These are phyloP conservation scores for Lophura swinhoii DNA, from an alignment of 2,797 vertebrate species.

Conservation along the genomic window DNA sequence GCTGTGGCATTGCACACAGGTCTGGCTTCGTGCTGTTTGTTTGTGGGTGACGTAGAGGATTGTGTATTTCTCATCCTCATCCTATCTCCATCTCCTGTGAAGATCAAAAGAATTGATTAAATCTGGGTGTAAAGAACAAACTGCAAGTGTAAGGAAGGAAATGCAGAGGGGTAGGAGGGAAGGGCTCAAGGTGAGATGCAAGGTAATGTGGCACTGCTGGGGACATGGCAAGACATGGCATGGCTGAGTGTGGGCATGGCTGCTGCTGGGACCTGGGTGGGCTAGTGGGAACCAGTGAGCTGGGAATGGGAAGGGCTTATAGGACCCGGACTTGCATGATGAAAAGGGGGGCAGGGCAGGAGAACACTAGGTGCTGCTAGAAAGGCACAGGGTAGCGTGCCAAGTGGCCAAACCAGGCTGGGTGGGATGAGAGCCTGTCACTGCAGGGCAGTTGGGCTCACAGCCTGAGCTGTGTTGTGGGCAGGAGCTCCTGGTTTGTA, in stretches of 20 bases:
- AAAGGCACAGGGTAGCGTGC: neutral
- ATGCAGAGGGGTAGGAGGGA: neutral
- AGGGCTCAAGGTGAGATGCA: neutral
- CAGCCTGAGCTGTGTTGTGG: accelerated
- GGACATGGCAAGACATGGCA: neutral
- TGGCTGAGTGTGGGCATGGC: neutral
- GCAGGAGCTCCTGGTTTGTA: accelerated
- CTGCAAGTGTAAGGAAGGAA: neutral
- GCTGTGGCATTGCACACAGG: neutral
- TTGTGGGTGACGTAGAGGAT: neutral
- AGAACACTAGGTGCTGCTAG: neutral
- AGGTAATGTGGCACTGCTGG: accelerated
- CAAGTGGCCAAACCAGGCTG: neutral
- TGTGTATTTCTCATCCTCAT: neutral
- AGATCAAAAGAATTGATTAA: neutral
- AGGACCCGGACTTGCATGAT: accelerated
- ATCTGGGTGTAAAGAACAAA: neutral
- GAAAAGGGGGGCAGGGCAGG: neutral
- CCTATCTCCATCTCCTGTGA: neutral
- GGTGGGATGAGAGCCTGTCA: neutral
- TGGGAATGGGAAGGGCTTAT: neutral
- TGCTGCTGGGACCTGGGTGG: accelerated
- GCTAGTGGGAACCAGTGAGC: too few relatives aligned
- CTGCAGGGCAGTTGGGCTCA: accelerated
- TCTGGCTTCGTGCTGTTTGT: neutral